Percentiles rank a stretch among this genome's conserved stretches.
Conservation (phyloP, 2,113 vertebrate species). For the Sorex fumeus region DNA sequence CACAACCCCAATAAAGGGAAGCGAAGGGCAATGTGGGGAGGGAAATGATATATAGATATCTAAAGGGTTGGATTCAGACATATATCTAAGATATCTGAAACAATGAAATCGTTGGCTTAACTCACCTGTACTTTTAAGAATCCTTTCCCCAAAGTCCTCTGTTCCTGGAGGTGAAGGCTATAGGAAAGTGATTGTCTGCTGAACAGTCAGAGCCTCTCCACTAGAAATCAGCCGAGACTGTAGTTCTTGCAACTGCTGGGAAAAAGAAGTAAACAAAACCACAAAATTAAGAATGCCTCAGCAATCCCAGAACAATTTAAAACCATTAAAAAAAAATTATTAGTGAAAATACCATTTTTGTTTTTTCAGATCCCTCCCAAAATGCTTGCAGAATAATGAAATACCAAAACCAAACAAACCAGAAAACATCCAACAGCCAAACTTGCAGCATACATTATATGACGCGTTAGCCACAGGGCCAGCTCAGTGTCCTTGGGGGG, state of each 20-base stretch:
- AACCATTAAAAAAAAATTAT: neutral
- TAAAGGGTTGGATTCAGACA: neutral
- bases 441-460: neutral
- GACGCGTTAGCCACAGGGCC: neutral
- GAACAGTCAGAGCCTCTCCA: neutral
- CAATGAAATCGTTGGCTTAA: neutral
- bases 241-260: constrained; percentile 47
- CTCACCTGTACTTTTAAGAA: constrained; percentile 62
- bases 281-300: neutral
- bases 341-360: neutral
- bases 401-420: constrained; percentile 49
- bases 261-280: constrained; percentile 68
- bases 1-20: too few species aligned
- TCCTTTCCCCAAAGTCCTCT: constrained; percentile 17
- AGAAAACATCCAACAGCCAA: constrained; percentile 18
- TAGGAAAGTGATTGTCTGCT: neutral
- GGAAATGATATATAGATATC: too few species aligned
- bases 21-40: too few species aligned
- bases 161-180: neutral
- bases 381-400: constrained; percentile 28
- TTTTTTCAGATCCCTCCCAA: neutral
- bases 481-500: constrained; percentile 29
- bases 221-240: constrained; percentile 8
- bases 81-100: neutral
- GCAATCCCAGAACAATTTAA: too few species aligned